A percentile compares a stretch with the other conserved stretches of the same genome.
Conservation (phyloP, 2,797 vertebrate genomes). For the Monodelphis domestica region DNA sequence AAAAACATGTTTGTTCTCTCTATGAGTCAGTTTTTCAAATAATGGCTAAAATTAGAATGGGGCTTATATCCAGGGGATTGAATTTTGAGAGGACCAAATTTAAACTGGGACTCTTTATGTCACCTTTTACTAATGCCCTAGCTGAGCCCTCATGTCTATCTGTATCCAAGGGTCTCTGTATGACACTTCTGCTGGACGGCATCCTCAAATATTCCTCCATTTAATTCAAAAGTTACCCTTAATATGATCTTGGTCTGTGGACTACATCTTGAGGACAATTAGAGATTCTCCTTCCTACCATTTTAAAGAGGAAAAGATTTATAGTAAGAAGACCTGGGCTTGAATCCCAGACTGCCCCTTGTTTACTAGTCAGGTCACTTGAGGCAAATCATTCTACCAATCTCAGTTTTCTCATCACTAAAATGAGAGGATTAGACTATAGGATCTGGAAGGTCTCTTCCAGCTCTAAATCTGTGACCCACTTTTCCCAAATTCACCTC, state of each 20-base stretch:
- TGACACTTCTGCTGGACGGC: neutral
- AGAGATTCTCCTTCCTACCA: neutral
- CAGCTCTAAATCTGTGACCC: neutral
- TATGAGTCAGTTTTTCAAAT: neutral
- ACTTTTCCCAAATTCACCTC: neutral
- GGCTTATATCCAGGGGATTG: neutral
- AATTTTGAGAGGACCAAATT: neutral
- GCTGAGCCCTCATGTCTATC: neutral
- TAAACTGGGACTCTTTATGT: neutral
- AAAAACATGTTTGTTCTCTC: neutral
- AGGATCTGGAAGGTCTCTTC: neutral
- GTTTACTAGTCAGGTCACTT: neutral
- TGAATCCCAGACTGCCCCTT: neutral
- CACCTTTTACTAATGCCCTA: neutral
- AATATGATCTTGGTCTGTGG: constrained; percentile 14
- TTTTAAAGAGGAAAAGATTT: neutral
- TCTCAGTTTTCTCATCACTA: neutral
- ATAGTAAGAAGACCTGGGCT: neutral
- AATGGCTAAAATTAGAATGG: neutral
- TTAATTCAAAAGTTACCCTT: neutral
- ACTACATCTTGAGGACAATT: constrained; percentile 44
- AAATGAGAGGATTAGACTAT: neutral
- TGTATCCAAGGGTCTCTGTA: neutral
- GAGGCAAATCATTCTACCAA: neutral
- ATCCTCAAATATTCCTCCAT: neutral